These are phyloP conservation scores for Spisula subtruncata DNA, from an alignment of 2,888 invertebrate genomes.

Conservation along the genomic window DNA sequence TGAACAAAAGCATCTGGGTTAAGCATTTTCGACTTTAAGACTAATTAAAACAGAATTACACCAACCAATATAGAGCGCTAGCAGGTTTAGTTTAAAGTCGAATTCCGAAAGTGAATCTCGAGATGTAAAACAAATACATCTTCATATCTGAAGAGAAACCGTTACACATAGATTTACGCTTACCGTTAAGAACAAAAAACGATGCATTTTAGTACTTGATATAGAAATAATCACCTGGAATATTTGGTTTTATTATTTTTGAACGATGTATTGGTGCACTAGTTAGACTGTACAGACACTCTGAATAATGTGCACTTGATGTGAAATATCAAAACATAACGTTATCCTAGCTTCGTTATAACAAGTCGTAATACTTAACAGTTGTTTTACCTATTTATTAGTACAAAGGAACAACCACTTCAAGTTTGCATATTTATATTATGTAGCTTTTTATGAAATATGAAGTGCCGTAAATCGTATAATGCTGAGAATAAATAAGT, in stretches of 20 bases:
- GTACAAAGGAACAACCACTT: not conserved
- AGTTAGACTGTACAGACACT: not conserved
- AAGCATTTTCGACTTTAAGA: not conserved
- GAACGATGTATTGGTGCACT: not conserved
- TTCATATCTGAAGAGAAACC: not conserved
- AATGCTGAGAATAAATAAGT: too few species aligned
- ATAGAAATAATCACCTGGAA: not conserved
- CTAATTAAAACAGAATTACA: conserved; percentile 1
- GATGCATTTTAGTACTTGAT: not conserved
- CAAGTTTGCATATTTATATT: too few species aligned
- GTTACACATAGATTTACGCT: not conserved
- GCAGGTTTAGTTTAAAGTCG: not conserved
- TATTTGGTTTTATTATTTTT: not conserved
- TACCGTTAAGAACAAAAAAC: not conserved
- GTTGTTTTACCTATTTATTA: not conserved
- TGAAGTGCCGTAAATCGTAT: too few species aligned
- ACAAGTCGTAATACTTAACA: not conserved
- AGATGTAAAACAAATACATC: conserved; percentile 1
- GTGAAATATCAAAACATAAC: not conserved
- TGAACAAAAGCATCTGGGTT: not conserved
- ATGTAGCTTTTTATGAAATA: too few species aligned
- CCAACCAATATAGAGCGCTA: not conserved
- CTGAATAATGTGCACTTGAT: not conserved
- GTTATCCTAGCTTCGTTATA: not conserved
- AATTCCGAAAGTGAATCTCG: not conserved